Evolutionary conservation across 1,140 invertebrate species (phyloP), one percentile per base, ranked within the genome.

Genomic region (Eriosoma lanigerum): DNA sequence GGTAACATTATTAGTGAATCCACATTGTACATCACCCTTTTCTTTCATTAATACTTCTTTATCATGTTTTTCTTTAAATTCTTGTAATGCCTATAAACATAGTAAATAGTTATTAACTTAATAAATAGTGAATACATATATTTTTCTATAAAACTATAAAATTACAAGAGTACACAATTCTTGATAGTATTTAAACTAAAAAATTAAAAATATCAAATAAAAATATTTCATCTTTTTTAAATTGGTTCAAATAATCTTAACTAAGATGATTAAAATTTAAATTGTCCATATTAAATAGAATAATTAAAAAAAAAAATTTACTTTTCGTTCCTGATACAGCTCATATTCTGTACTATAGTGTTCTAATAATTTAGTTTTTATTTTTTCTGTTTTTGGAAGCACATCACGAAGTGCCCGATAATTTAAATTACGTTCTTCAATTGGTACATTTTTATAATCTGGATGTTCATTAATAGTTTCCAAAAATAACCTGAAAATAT

Each of bases 381-480:
- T 84, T 85, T 92, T 90, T 85, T 98, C 96, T 52, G 95, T 94
- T 84, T 92, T 92, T 6, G 92, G 91, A 85, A 97, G 90, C 5
- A 95, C 91, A 85, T 93, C 90, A 83, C 92, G 90, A 68, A 96
- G 87, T 85, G 91, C 92, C 81, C 89, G 86, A 83, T 90, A 90
- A 84, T 92, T 94, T 12, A 88, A 87, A 26, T 87, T 84, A 84
- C 91, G 92, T 21, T 94, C 91, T 81, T 89, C 87, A n/a, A 86
- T 82, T 32, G 93, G 89, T 38, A 94, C 89, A 52, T 86, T 87
- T 58, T 88, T 88, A 86, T 93, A 97, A 70, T 93, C 91, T 17
- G 95, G 95, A 88, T 98, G 96, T 83, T 90, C 88, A 80, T 90
- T 89, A 82, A 97, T 92, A 88, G 96, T 96, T 85, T 98, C 95